Conservation (phyloP, 1,140 invertebrate genomes). For the Ruditapes philippinarum region DNA sequence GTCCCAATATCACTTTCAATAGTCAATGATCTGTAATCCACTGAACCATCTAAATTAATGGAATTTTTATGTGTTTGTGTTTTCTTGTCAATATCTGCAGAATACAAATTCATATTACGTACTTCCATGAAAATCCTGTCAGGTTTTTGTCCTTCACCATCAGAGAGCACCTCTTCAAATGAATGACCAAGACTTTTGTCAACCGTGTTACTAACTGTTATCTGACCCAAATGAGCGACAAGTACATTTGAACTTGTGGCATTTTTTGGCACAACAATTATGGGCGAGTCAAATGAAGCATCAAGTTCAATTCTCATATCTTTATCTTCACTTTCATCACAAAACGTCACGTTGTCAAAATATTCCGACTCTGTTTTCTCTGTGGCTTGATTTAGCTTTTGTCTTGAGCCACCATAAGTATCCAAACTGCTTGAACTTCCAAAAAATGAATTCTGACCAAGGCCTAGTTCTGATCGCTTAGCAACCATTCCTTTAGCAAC, state of each 20-base stretch:
- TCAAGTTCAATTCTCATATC: conserved; percentile 86
- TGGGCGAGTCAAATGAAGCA: conserved; percentile 95
- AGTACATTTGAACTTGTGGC: conserved; percentile 94
- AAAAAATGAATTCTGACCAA: conserved; percentile 35
- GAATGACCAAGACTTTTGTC: conserved; percentile 46
- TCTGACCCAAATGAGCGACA: conserved; percentile 97
- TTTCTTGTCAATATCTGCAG: conserved; percentile 89
- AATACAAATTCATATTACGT: conserved; percentile 95
- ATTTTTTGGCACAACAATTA: conserved; percentile 94
- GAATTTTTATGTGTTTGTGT: neutral
- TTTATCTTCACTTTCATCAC: conserved; percentile 13
- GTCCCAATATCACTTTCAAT: conserved; percentile 69
- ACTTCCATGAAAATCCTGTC: conserved; percentile 89
- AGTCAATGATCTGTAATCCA: conserved; percentile 44
- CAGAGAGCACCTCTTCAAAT: conserved; percentile 31
- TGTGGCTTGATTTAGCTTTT: conserved; percentile 54
- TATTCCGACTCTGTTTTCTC: conserved; percentile 55
- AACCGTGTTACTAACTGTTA: conserved; percentile 89
- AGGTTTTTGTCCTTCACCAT: conserved; percentile 15
- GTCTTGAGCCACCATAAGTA: neutral
- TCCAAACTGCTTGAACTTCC: conserved; percentile 69
- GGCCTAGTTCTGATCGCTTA: conserved; percentile 52
- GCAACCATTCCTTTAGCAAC: conserved; percentile 96
- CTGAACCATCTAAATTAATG: conserved; percentile 6
- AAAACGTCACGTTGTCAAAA: conserved; percentile 42